Evolutionary conservation across 2,888 invertebrate genomes (phyloP).

Genomic region (Anagyrus pseudococci): DNA sequence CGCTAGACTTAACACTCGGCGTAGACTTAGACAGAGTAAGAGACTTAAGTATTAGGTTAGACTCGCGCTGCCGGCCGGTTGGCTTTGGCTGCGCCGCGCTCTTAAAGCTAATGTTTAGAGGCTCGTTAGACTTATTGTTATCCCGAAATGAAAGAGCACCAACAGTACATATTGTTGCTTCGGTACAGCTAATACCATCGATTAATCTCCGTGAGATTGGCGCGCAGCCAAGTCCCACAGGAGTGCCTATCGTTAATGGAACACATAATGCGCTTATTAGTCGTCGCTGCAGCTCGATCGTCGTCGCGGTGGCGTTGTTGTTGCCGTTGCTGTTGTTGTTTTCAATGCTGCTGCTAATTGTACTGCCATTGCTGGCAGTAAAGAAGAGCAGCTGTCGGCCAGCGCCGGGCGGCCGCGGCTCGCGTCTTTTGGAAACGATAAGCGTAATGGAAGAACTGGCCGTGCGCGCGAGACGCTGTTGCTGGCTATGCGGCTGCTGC

Average conservation of each 20-base stretch:
- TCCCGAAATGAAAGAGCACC: conserved; percentile 65
- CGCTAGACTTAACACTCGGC: conserved; percentile 56
- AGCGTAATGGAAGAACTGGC: conserved; percentile 63
- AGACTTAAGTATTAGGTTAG: conserved; percentile 57
- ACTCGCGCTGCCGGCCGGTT: conserved; percentile 45
- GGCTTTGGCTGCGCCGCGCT: conserved; percentile 32
- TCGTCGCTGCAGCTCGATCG: conserved; percentile 36
- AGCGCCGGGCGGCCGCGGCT: conserved; percentile 43
- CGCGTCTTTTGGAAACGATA: conserved; percentile 58
- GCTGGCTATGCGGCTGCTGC: conserved; percentile 41
- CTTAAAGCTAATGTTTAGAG: conserved; percentile 56
- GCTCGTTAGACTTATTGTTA: conserved; percentile 57
- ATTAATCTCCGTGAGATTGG: conserved; percentile 44
- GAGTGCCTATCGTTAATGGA: conserved; percentile 59
- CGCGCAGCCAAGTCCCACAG: conserved; percentile 36
- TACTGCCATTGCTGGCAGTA: conserved; percentile 56
- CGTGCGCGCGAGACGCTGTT: conserved; percentile 42
- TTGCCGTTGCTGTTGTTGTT: too few species aligned
- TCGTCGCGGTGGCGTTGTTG: conserved; percentile 1
- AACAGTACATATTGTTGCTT: conserved; percentile 63
- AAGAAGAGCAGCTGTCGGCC: conserved; percentile 45
- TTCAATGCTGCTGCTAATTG: too few species aligned
- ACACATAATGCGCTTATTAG: conserved; percentile 54
- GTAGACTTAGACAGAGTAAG: conserved; percentile 56
- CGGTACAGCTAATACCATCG: conserved; percentile 61